Evolutionary conservation across 2,113 vertebrate species (phyloP), one percentile per base, ranked within the genome.

Genomic region (Cairina moschata): DNA sequence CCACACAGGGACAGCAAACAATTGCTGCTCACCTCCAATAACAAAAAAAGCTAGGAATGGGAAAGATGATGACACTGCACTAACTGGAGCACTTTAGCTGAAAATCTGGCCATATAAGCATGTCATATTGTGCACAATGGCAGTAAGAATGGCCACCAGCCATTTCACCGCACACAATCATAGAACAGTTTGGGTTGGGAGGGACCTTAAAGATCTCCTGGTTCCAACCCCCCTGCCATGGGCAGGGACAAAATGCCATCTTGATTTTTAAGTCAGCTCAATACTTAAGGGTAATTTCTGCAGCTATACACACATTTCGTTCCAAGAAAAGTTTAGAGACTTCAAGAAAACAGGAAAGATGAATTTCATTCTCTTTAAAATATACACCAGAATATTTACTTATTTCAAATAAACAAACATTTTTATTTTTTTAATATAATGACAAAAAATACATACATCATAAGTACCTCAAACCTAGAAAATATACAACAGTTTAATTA

Each of bases 131-230:
- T 1, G 13, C 42, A 36, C 21, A 9, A 11, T 48, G 46, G 20
- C 18, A 25, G 7, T 8, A 16, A 52, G 6, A 14, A 50, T 1
- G 13, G 12, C 31, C 3, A 8, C 71, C 1, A 10, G 12, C n/a
- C 3, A 8, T 75, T 75, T 65, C 26, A 28, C 46, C 10, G 10
- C 46, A 48, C 46, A 22, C 20, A 48, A 22, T 48, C 20, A 11
- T 22, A 22, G 20, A 48, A 48, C 20, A 11, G 46, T 20, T 22
- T 48, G 46, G 46, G 20, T 22, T 48, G 46, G 46, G 11, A 48
- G 20, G 46, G 46, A 48, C 20, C 46, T 48, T 48, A 48, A 48
- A 48, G 46, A 48, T 48, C 46, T 48, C 46, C 46, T 5, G 3
- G 46, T 48, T 48, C 46, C 46, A 48, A 22, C 46, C 46, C 46